Percentiles rank a stretch among this genome's conserved stretches.
These are phyloP conservation scores for Papilio polytes DNA, from an alignment of 1,140 invertebrate species.

Conservation along the genomic window DNA sequence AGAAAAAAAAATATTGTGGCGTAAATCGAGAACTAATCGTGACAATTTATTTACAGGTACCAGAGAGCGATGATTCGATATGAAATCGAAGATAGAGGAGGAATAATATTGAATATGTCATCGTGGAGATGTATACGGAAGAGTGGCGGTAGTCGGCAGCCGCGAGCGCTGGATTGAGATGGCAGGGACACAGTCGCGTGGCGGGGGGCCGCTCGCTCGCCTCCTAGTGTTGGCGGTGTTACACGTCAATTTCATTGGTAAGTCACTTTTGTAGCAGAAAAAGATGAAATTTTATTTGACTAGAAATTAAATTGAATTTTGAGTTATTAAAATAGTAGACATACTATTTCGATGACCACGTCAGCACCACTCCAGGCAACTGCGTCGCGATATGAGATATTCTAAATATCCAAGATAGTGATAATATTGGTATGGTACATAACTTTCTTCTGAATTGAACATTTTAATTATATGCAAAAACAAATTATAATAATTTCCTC, in stretches of 20 bases:
- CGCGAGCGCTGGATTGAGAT: conserved; percentile 68
- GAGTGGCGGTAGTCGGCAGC: conserved; percentile 65
- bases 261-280: conserved; percentile 39
- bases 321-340: too few relatives aligned
- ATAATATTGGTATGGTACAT: neutral
- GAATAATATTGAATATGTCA: conserved; percentile 34
- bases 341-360: too few relatives aligned
- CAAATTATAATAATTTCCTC: neutral
- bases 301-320: neutral
- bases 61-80: neutral
- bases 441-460: neutral
- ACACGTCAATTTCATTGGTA: conserved; percentile 80
- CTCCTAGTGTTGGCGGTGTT: conserved; percentile 71
- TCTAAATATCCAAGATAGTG: neutral
- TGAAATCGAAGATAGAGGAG: neutral
- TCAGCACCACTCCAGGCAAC: too few relatives aligned
- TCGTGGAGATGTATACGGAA: conserved; percentile 41
- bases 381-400: too few relatives aligned
- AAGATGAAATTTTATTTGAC: neutral
- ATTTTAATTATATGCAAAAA: neutral
- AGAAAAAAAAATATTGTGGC: neutral
- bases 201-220: conserved; percentile 69
- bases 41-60: conserved; percentile 10
- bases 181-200: conserved; percentile 57
- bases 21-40: neutral